Conservation (phyloP, 92 coral and sea anemone genomes). For the Porites rus region DNA sequence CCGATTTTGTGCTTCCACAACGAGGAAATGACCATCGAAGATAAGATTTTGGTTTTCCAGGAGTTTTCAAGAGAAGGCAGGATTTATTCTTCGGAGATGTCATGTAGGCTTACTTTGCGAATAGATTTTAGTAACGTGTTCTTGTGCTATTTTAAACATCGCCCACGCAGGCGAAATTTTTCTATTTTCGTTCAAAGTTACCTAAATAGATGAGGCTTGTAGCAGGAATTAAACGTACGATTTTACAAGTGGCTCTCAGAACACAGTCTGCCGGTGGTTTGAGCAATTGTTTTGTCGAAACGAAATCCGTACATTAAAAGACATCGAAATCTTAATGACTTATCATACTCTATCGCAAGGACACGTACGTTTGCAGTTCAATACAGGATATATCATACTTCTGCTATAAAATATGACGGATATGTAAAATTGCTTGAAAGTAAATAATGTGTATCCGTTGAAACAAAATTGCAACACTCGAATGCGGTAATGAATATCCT, state of each 20-base stretch:
- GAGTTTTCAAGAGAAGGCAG: too few relatives aligned
- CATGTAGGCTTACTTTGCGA: neutral
- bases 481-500: neutral
- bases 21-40: too few relatives aligned
- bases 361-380: neutral
- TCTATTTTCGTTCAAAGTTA: neutral
- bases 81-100: too few relatives aligned
- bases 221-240: neutral
- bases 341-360: neutral
- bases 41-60: too few relatives aligned
- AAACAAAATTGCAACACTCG: neutral
- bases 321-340: conserved; percentile 10
- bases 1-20: too few relatives aligned
- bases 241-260: too few relatives aligned
- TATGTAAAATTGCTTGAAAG: neutral
- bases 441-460: neutral
- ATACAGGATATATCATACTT: conserved; percentile 22
- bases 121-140: neutral
- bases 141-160: neutral
- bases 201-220: neutral
- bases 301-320: conserved; percentile 12
- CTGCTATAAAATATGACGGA: neutral
- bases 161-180: conserved; percentile 23
- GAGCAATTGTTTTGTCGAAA: conserved; percentile 13
- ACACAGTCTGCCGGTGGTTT: conserved; percentile 3